phyloP scores from a whole-genome alignment of 2,113 vertebrate species.

The Zosterops borbonicus region DNA sequence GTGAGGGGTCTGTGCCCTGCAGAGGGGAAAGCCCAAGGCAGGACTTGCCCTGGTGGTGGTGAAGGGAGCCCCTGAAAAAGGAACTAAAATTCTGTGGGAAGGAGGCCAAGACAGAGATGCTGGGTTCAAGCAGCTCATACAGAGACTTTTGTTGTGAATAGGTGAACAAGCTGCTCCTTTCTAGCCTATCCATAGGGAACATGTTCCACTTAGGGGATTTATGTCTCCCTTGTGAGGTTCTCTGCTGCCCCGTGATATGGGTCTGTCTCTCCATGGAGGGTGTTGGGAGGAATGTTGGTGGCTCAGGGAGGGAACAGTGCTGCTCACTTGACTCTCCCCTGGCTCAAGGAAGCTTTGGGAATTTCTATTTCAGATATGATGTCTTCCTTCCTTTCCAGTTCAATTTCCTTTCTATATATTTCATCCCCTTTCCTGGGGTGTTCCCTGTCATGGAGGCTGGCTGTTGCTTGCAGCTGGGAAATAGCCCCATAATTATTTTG shows the following conservation, averaged over 20 bases:
- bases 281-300: background rate
- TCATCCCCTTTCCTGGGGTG: background rate
- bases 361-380: background rate
- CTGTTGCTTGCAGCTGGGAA: background rate
- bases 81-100: background rate
- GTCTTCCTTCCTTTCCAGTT: background rate
- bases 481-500: background rate
- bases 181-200: background rate
- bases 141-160: background rate
- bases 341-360: background rate
- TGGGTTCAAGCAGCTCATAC: background rate
- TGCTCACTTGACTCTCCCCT: background rate
- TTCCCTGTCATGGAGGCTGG: background rate
- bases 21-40: background rate
- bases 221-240: background rate
- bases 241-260: background rate
- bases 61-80: background rate
- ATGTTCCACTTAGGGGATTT: background rate
- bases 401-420: fast-evolving
- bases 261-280: background rate
- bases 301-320: background rate
- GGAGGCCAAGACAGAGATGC: background rate
- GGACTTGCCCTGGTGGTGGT: background rate
- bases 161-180: background rate
- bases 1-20: background rate